Percentiles rank a stretch among this genome's conserved stretches.
These are phyloP conservation scores for Nebria salina DNA, from an alignment of 2,888 invertebrate genomes.

Conservation along the genomic window DNA sequence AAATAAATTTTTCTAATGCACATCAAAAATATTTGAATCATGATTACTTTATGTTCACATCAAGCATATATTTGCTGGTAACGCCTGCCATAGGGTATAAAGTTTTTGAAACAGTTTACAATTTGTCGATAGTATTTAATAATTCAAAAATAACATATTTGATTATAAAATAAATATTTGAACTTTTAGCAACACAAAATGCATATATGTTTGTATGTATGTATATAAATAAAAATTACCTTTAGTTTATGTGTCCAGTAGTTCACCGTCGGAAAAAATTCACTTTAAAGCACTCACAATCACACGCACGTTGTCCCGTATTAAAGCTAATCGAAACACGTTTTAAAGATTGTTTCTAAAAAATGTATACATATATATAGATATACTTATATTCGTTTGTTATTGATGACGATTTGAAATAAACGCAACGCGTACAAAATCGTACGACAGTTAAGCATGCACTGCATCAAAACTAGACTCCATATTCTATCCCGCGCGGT, in stretches of 20 bases:
- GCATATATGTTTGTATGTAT: no score
- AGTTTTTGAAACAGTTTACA: no score
- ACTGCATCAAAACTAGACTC: slow-evolving; percentile 29
- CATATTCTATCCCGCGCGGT: slow-evolving; percentile 24
- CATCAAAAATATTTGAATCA: no score
- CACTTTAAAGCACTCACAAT: slow-evolving; percentile 4
- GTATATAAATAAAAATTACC: neutral
- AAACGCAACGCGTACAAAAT: slow-evolving; percentile 3
- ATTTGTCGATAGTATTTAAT: no score
- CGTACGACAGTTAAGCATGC: slow-evolving; percentile 22
- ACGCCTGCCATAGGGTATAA: no score
- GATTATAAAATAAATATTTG: no score
- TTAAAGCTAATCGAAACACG: neutral
- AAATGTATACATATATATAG: no score
- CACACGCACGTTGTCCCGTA: slow-evolving; percentile 16
- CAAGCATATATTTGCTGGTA: no score
- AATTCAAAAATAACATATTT: no score
- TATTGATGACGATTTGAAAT: neutral
- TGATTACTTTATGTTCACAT: no score
- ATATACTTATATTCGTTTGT: neutral
- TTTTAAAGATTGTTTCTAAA: neutral
- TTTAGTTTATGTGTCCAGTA: neutral
- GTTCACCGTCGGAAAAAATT: slow-evolving; percentile 4
- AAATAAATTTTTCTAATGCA: no score
- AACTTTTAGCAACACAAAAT: no score